Evolutionary conservation across 1,140 invertebrate genomes (phyloP).

Genomic region (Parapsyche elsis): DNA sequence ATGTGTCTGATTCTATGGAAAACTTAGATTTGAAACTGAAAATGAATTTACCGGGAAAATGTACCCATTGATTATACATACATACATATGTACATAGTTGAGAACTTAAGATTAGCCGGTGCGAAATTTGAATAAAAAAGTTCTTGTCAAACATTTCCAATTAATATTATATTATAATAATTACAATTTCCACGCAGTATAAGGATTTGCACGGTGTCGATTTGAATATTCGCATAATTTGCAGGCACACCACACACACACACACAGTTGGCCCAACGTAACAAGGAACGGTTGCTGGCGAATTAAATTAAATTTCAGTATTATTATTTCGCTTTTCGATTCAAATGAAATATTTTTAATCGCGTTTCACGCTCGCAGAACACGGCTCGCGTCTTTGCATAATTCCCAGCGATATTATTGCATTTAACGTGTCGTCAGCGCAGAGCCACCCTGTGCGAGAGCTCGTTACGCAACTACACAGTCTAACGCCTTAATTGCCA

Average conservation of each 20-base stretch:
- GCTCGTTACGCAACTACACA: too few relatives aligned
- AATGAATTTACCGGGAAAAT: too few relatives aligned
- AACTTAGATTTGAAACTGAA: too few relatives aligned
- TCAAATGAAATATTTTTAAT: constrained; percentile 54
- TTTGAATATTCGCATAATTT: constrained; percentile 25
- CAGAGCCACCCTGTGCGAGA: not conserved
- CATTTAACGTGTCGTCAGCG: constrained; percentile 31
- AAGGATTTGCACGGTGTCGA: not conserved
- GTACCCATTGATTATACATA: too few relatives aligned
- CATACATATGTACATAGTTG: too few relatives aligned
- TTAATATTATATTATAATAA: too few relatives aligned
- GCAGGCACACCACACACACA: not conserved
- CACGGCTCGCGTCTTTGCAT: constrained; percentile 53
- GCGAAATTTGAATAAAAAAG: too few relatives aligned
- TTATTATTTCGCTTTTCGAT: constrained; percentile 35
- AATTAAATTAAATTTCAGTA: constrained; percentile 42
- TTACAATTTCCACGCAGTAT: too few relatives aligned
- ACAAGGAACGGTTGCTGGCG: not conserved
- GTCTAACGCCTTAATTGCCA: too few relatives aligned
- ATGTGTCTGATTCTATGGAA: too few relatives aligned
- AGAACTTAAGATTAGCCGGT: too few relatives aligned
- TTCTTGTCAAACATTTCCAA: too few relatives aligned
- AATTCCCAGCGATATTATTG: constrained; percentile 47
- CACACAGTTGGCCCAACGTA: not conserved
- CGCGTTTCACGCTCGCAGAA: constrained; percentile 45